Percentiles rank a stretch among this genome's conserved stretches.
Evolutionary conservation across 2,888 invertebrate genomes (phyloP).

Genomic region (Sipunculus nudus): DNA sequence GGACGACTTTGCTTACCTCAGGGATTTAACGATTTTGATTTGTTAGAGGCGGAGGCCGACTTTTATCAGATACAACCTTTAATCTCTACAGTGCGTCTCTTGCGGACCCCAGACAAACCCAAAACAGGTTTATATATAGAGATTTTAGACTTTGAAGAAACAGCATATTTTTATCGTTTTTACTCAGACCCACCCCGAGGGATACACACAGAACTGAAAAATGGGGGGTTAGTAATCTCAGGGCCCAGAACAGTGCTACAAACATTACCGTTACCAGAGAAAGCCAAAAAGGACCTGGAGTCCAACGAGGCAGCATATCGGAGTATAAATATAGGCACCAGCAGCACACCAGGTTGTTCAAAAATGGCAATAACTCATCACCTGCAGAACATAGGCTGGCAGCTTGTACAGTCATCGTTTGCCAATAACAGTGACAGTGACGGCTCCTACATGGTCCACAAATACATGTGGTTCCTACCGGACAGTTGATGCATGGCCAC

Average conservation of each 20-base stretch:
- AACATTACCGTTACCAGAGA: constrained; percentile 42
- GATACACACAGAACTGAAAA: constrained; percentile 44
- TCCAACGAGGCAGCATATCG: constrained; percentile 31
- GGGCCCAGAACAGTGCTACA: constrained; percentile 39
- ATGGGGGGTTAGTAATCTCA: constrained; percentile 46
- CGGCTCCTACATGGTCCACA: constrained; percentile 49
- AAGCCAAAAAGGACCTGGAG: constrained; percentile 40
- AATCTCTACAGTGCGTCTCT: constrained; percentile 16
- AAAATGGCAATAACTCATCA: constrained; percentile 47
- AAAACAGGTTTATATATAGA: constrained; percentile 42
- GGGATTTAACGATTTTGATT: constrained; percentile 47
- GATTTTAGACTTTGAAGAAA: constrained; percentile 48
- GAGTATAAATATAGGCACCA: constrained; percentile 39
- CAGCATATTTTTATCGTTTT: constrained; percentile 47
- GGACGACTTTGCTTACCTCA: constrained; percentile 45
- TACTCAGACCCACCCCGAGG: constrained; percentile 45
- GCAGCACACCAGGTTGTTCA: constrained; percentile 33
- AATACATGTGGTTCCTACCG: constrained; percentile 48
- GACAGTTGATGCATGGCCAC: too few species aligned
- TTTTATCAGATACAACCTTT: constrained; percentile 43
- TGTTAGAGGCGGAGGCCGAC: constrained; percentile 50
- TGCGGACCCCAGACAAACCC: constrained; percentile 1
- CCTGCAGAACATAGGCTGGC: constrained; percentile 40
- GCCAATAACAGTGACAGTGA: constrained; percentile 46
- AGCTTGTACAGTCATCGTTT: constrained; percentile 42